Evolutionary conservation across 2,797 vertebrate genomes (phyloP).

Genomic region (Ctenochaetus hawaiiensis): DNA sequence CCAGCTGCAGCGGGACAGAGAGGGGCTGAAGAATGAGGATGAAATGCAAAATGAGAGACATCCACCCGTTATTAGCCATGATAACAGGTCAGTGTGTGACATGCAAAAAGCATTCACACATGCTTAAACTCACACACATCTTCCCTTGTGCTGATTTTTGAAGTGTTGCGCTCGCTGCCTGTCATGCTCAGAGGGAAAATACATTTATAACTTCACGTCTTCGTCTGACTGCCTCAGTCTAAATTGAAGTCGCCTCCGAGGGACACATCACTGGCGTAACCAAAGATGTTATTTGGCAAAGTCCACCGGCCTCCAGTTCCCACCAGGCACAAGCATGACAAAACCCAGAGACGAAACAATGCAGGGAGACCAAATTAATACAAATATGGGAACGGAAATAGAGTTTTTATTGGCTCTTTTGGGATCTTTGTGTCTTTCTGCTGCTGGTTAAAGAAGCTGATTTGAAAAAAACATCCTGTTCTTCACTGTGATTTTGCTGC

Average conservation of each 20-base stretch:
- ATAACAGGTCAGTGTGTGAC: slow-evolving; percentile 54
- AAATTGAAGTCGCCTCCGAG: slow-evolving; percentile 37
- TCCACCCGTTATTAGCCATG: slow-evolving; percentile 68
- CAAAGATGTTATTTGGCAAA: slow-evolving; percentile 30
- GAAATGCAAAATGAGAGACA: not conserved
- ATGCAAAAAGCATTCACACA: slow-evolving; percentile 36
- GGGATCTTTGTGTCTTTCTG: not conserved
- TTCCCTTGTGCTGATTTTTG: slow-evolving; percentile 14
- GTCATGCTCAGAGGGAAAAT: slow-evolving; percentile 54
- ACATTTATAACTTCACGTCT: slow-evolving; percentile 53
- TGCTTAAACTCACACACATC: slow-evolving; percentile 5
- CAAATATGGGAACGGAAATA: not conserved
- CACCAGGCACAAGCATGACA: not conserved
- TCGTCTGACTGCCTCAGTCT: slow-evolving; percentile 30
- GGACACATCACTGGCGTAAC: slow-evolving; percentile 7
- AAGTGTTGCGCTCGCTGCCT: slow-evolving; percentile 35
- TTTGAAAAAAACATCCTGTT: not conserved
- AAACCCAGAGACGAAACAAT: slow-evolving; percentile 7
- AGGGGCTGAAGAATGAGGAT: not conserved
- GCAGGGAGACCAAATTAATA: slow-evolving; percentile 18
- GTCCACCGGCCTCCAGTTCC: slow-evolving; percentile 8
- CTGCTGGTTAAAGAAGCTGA: not conserved
- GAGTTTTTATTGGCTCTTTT: not conserved
- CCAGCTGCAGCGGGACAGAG: not conserved
- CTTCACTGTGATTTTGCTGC: too few species aligned